Base-by-base conservation (phyloP, 2,888 invertebrate genomes). In the Scaptomyza parva region DNA sequence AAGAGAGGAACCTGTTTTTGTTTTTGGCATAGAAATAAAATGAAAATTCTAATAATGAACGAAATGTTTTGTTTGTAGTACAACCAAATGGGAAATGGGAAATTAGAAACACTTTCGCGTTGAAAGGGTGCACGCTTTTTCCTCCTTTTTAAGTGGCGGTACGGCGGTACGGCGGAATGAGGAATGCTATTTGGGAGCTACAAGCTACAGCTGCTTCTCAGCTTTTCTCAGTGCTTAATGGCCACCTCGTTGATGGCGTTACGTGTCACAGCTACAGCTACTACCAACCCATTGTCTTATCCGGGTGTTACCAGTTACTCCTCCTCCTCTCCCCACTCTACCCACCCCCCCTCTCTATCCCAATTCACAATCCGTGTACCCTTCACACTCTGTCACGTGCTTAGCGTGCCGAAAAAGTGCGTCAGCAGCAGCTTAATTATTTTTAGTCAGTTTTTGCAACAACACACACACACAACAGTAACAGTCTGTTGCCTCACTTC, bases 371-470 rank as follows among this genome's bases (percentile, higher is more conserved):
- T 14, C 35, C 14, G 8, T 17, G 8, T 17, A 9, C 9, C 12
- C n/a, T 5, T 12, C 7, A n/a, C 14, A 30, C 54, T 11, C 41
- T 61, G 80, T 80, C 83, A 82, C 82, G 82, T 82, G 83, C 78
- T 70, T 64, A 41, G 86, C 83, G 77, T 82, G 76, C 83, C 80
- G 75, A 83, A 82, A 86, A 85, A 82, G 80, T 82, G 82, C 82
- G 82, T 82, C 82, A 80, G 83, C 86, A 85, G 86, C 76, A 73
- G 86, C 86, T 82, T 82, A 86, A 82, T 82, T 82, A 82, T 82
- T 86, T 82, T 82, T 82, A 86, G 80, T 70, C 76, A 76, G 65
- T 76, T 71, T 71, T 55, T 59, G 75, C 75, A 57, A 65, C 54
- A n/a, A n/a, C 6, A 28, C 28, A 24, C 22, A 9, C 28, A 9